Evolutionary conservation across 2,797 vertebrate species (phyloP).

Genomic region (Menidia menidia): DNA sequence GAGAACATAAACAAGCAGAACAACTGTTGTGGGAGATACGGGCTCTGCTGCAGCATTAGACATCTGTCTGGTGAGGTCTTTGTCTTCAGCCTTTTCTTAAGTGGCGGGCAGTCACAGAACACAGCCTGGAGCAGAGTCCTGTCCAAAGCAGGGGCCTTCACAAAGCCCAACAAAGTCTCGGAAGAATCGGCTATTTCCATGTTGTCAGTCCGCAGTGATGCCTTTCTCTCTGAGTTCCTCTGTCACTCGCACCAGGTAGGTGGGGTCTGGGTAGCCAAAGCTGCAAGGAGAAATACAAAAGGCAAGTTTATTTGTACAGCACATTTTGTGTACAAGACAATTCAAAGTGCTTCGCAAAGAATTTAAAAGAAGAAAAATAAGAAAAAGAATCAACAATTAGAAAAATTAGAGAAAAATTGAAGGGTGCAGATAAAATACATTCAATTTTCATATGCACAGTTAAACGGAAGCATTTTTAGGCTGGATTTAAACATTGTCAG

Average conservation of each 20-base stretch:
- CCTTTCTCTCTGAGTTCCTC: constrained; percentile 95
- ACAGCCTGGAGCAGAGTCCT: constrained; percentile 57
- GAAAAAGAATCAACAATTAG: no score
- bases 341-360: no score
- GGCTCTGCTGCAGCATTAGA: constrained; percentile 69
- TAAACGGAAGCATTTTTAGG: no score
- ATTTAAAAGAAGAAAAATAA: no score
- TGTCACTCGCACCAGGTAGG: constrained; percentile 92
- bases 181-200: constrained; percentile 46
- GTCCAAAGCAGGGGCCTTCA: constrained; percentile 52
- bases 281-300: constrained; percentile 76
- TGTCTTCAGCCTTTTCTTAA: constrained; percentile 45
- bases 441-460: no score
- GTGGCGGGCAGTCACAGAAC: constrained; percentile 50
- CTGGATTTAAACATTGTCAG: no score
- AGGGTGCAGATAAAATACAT: no score
- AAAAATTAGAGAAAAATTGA: no score
- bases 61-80: constrained; percentile 59
- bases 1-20: constrained; percentile 57
- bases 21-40: constrained; percentile 45
- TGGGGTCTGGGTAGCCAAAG: constrained; percentile 95
- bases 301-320: no score
- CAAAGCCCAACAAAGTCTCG: constrained; percentile 62
- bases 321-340: no score
- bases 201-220: constrained; percentile 88